Conservation (phyloP, 2,888 invertebrate species). For the Temnothorax unifasciatus region DNA sequence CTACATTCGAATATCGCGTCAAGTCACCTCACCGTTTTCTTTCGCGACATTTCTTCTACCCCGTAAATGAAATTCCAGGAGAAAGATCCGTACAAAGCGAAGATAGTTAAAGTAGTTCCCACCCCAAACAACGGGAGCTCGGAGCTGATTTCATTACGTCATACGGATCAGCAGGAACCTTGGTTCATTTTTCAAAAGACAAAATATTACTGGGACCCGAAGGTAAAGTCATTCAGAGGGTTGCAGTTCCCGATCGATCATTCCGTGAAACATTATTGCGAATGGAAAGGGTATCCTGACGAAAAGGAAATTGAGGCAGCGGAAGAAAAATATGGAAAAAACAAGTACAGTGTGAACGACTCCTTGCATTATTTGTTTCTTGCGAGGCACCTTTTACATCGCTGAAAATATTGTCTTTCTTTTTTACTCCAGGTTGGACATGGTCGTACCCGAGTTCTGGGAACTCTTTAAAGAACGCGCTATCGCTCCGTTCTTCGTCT, state of each 20-base stretch:
- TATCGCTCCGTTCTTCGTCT: constrained; percentile 99
- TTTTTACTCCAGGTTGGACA: constrained; percentile 87
- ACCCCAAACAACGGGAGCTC: constrained; percentile 99
- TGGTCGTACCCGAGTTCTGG: constrained; percentile 98
- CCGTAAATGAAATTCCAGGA: constrained; percentile 88
- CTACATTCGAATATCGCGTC: constrained; percentile 52
- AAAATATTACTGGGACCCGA: constrained; percentile 96
- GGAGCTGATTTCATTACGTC: constrained; percentile 94
- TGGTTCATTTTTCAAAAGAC: constrained; percentile 99
- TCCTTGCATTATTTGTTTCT: background rate
- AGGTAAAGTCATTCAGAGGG: constrained; percentile 93
- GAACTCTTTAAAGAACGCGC: constrained; percentile 99
- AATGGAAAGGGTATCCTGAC: constrained; percentile 95
- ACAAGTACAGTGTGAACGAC: constrained; percentile 89
- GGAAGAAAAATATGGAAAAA: constrained; percentile 95
- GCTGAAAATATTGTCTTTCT: background rate
- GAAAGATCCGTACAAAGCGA: constrained; percentile 91
- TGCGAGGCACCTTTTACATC: background rate
- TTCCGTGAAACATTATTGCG: constrained; percentile 90
- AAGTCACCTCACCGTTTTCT: constrained; percentile 9
- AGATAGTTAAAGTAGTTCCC: constrained; percentile 97
- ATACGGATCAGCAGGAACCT: constrained; percentile 88
- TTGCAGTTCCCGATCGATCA: constrained; percentile 94
- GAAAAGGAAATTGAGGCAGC: constrained; percentile 93
- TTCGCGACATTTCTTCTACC: background rate